Evolutionary conservation across 37 sponge, comb jelly and placozoan species (phyloP).

Genomic region (Amphimedon queenslandica): DNA sequence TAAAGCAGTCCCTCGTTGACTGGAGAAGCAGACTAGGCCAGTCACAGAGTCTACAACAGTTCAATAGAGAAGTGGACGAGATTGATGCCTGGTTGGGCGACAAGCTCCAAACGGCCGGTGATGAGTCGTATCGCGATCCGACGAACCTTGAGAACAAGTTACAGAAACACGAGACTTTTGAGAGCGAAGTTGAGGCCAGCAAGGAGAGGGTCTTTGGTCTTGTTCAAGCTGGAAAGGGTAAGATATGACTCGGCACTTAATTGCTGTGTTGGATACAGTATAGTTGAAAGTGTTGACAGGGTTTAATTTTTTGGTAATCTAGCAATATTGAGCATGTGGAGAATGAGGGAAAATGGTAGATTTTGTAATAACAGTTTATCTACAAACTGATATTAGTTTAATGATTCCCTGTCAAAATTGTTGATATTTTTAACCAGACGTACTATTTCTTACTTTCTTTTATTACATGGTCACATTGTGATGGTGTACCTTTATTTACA

Average conservation of each 20-base stretch:
- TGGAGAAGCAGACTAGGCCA: slow-evolving; percentile 73
- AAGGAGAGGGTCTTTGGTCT: slow-evolving; percentile 81
- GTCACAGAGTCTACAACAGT: slow-evolving; percentile 78
- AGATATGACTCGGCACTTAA: slow-evolving; percentile 15
- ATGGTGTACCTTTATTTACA: neutral
- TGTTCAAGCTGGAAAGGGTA: slow-evolving; percentile 70
- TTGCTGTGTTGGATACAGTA: too few species aligned
- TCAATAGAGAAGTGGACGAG: slow-evolving; percentile 84
- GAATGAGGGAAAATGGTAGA: too few species aligned
- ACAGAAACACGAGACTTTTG: slow-evolving; percentile 93
- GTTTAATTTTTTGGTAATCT: too few species aligned
- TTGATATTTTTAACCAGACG: too few species aligned
- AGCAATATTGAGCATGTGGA: too few species aligned
- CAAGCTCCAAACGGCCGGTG: slow-evolving; percentile 81
- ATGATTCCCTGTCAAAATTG: too few species aligned
- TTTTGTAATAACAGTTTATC: too few species aligned
- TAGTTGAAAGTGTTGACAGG: too few species aligned
- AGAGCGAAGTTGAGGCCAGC: slow-evolving; percentile 85
- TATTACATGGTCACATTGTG: too few species aligned
- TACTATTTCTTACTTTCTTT: too few species aligned
- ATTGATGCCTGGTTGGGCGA: slow-evolving; percentile 76
- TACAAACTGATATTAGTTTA: too few species aligned
- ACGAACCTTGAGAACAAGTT: slow-evolving; percentile 88
- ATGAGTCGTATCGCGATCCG: slow-evolving; percentile 92
- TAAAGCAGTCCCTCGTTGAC: slow-evolving; percentile 61